A percentile compares a stretch with the other conserved stretches of the same genome.
Conservation (phyloP, 2,113 vertebrate species). For the Myiagra hebetior region DNA sequence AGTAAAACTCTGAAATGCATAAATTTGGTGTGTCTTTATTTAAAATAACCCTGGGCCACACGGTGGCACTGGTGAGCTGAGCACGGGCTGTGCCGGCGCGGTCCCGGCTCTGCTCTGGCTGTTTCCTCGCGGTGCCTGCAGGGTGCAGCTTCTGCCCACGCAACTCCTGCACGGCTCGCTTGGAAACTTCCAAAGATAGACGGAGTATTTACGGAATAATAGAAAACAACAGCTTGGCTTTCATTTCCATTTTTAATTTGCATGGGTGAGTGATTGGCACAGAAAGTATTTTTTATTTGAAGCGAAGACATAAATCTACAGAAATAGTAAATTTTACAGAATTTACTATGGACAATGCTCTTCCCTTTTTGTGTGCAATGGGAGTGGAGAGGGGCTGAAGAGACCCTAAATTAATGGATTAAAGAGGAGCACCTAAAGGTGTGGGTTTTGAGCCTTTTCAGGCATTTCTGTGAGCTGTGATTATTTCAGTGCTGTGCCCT, state of each 20-base stretch:
- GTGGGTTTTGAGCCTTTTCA: background rate
- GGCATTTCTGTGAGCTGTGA: background rate
- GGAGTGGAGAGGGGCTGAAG: background rate
- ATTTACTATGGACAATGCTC: background rate
- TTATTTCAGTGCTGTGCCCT: background rate
- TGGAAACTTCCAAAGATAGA: background rate
- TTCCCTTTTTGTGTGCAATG: background rate
- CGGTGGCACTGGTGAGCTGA: conserved; percentile 31
- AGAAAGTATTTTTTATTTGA: background rate
- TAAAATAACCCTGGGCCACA: background rate
- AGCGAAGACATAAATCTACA: background rate
- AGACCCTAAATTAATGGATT: background rate
- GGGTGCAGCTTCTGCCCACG: background rate
- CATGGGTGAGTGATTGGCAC: background rate
- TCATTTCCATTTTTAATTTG: background rate
- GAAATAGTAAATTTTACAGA: background rate
- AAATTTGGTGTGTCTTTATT: background rate
- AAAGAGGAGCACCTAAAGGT: background rate
- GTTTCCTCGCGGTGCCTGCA: background rate
- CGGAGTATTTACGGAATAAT: background rate
- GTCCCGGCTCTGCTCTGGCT: rapidly evolving
- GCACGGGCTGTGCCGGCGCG: background rate
- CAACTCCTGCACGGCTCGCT: background rate
- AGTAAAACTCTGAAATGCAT: background rate
- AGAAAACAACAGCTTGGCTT: background rate